These are phyloP conservation scores for Paraplagusia blochii DNA, from an alignment of 2,113 vertebrate genomes.

Conservation along the genomic window DNA sequence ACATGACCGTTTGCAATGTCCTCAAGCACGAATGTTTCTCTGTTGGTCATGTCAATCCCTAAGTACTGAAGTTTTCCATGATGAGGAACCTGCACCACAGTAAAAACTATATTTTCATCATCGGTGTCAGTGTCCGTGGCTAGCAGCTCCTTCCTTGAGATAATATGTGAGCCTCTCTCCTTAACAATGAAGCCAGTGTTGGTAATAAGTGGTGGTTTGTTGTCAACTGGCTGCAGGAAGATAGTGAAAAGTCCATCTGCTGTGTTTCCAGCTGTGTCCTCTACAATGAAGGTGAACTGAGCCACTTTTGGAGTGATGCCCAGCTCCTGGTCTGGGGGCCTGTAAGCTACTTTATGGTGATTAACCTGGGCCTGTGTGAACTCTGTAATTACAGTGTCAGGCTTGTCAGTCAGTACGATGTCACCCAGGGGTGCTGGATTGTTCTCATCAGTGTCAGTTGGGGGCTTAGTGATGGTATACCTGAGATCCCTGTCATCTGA, in stretches of 20 bases:
- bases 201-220: slow-evolving; percentile 90
- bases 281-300: slow-evolving; percentile 89
- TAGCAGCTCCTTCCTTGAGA: slow-evolving; percentile 78
- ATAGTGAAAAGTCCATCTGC: slow-evolving; percentile 86
- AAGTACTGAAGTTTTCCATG: slow-evolving; percentile 77
- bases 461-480: slow-evolving; percentile 83
- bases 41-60: slow-evolving; percentile 75
- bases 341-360: slow-evolving; percentile 93
- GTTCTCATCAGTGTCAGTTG: slow-evolving; percentile 88
- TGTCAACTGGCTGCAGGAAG: slow-evolving; percentile 91
- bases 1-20: slow-evolving; percentile 75
- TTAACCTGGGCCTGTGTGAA: slow-evolving; percentile 97
- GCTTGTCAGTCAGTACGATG: slow-evolving; percentile 86
- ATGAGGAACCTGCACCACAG: slow-evolving; percentile 76
- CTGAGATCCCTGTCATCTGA: slow-evolving; percentile 89
- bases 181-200: slow-evolving; percentile 87
- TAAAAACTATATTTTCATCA: slow-evolving; percentile 79
- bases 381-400: slow-evolving; percentile 80
- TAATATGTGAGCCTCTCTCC: slow-evolving; percentile 80
- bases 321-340: slow-evolving; percentile 86
- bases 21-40: slow-evolving; percentile 78
- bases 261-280: slow-evolving; percentile 86
- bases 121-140: slow-evolving; percentile 82
- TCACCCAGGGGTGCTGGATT: slow-evolving; percentile 78
- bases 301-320: slow-evolving; percentile 90